Percentiles rank a stretch among this genome's conserved stretches.
These are phyloP conservation scores for Rapana venosa DNA, from an alignment of 2,888 invertebrate species.

Conservation along the genomic window DNA sequence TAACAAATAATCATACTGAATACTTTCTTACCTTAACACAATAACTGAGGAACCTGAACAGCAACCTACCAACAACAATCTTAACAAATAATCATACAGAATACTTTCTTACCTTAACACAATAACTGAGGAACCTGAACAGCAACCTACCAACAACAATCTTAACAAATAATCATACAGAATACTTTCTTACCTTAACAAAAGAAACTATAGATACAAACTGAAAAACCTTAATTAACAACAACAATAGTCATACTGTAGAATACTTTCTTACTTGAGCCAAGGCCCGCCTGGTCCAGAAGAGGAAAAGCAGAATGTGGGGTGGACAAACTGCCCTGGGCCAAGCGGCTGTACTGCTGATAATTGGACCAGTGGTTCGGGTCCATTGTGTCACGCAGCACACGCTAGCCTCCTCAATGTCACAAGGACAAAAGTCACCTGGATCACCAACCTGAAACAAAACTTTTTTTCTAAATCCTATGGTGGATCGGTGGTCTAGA, in stretches of 20 bases:
- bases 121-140: no score
- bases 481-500: no score
- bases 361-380: constrained; percentile 68
- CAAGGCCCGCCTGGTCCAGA: constrained; percentile 54
- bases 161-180: no score
- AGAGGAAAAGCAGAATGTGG: constrained; percentile 50
- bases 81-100: neutral
- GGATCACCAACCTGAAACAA: constrained; percentile 18
- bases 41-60: no score
- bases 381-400: constrained; percentile 55
- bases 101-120: neutral
- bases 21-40: no score
- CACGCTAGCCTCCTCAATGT: neutral
- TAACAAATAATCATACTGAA: no score
- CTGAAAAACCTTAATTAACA: neutral
- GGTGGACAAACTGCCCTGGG: constrained; percentile 54
- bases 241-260: neutral
- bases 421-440: neutral
- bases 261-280: constrained; percentile 47
- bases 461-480: no score
- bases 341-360: constrained; percentile 63
- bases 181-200: neutral
- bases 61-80: no score
- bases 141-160: no score
- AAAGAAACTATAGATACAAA: neutral